Evolutionary conservation across 1,140 invertebrate species (phyloP).

Genomic region (Caenorhabditis tropicalis): DNA sequence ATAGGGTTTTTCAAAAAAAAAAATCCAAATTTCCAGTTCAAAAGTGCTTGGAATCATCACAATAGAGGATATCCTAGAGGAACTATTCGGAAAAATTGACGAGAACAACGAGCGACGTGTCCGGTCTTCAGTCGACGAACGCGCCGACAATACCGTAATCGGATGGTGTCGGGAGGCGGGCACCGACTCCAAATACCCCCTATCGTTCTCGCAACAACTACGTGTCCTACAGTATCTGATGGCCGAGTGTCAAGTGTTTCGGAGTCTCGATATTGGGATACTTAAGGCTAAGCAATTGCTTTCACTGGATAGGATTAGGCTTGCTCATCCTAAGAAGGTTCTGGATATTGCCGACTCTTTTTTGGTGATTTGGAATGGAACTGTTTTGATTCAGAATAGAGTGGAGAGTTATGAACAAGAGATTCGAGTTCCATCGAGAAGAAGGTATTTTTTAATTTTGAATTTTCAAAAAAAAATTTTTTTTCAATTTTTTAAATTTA

Average conservation of each 20-base stretch:
- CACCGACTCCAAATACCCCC: not conserved
- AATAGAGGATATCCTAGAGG: slow-evolving; percentile 32
- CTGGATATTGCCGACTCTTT: not conserved
- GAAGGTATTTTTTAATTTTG: too few species aligned
- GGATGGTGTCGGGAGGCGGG: slow-evolving; percentile 29
- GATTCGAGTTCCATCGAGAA: not conserved
- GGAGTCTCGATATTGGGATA: not conserved
- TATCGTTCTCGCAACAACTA: not conserved
- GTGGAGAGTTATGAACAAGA: not conserved
- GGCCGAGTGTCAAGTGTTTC: slow-evolving; percentile 1
- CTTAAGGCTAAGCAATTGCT: not conserved
- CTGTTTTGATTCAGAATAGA: not conserved
- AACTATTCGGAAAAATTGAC: slow-evolving; percentile 34
- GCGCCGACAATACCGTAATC: slow-evolving; percentile 3
- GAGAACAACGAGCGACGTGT: not conserved
- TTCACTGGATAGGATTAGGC: not conserved
- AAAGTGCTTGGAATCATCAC: slow-evolving; percentile 35
- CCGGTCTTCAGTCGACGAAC: not conserved
- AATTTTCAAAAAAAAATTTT: too few species aligned
- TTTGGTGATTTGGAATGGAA: not conserved
- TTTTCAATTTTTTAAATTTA: too few species aligned
- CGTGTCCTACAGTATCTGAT: slow-evolving; percentile 25
- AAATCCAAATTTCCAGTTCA: slow-evolving; percentile 17
- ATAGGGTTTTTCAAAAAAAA: too few species aligned
- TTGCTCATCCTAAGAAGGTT: not conserved